A percentile compares a stretch with the other conserved stretches of the same genome.
Evolutionary conservation across 2,113 vertebrate species (phyloP).

Genomic region (Numida meleagris): DNA sequence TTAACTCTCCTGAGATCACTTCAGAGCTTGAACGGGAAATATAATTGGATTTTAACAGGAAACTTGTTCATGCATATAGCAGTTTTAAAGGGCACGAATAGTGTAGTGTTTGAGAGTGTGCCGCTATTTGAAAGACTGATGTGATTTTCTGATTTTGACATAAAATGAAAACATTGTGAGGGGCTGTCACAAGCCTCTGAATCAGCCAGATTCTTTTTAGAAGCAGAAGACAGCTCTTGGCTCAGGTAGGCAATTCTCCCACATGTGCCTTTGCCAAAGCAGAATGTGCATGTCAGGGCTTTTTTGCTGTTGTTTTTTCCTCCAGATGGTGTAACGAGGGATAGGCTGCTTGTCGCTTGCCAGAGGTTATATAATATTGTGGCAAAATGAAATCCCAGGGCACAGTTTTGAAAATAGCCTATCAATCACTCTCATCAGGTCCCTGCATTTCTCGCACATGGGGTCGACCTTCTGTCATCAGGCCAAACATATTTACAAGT

Average conservation of each 20-base stretch:
- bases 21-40: background rate
- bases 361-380: slow-evolving; percentile 9
- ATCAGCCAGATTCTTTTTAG: slow-evolving; percentile 40
- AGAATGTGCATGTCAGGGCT: background rate
- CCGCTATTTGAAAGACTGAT: slow-evolving; percentile 24
- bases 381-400: slow-evolving; percentile 1
- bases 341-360: background rate
- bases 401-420: background rate
- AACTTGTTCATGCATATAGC: background rate
- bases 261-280: slow-evolving; percentile 14
- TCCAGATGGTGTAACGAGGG: slow-evolving; percentile 28
- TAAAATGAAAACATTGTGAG: slow-evolving; percentile 36
- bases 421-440: background rate
- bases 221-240: slow-evolving; percentile 46
- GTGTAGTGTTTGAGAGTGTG: background rate
- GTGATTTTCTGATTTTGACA: slow-evolving; percentile 38
- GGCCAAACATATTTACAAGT: background rate
- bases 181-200: slow-evolving; percentile 38
- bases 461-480: slow-evolving; percentile 18
- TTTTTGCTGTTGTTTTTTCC: slow-evolving; percentile 8
- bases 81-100: background rate
- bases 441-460: background rate
- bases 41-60: background rate
- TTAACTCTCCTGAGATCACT: background rate
- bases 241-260: slow-evolving; percentile 39